Evolutionary conservation across 2,113 vertebrate genomes (phyloP), one percentile per base, ranked within the genome.

Genomic region (Anguilla japonica): DNA sequence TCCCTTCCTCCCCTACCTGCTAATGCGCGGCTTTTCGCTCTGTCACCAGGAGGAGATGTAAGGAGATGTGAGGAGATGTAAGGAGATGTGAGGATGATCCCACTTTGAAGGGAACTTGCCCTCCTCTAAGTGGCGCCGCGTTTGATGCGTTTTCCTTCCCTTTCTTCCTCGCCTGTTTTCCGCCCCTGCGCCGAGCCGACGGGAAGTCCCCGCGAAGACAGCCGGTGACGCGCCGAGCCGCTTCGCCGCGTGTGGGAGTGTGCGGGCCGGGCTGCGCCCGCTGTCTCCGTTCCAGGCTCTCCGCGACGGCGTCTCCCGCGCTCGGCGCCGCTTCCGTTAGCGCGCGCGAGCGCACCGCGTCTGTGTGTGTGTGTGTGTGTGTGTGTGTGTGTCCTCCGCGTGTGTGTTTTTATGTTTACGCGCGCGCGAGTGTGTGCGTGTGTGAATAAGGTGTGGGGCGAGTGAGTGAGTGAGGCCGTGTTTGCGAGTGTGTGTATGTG

Each of bases 331-430:
- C 34, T 75, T 75, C 34, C 3, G 41, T 29, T 26, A 22, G 29
- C 39, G 26, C 79, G 16, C 75, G 26, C 3, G 16, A 1, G 71
- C 26, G 6, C 26, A 14, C 16, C 5, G 22, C 3, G 26, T 75
- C n/a, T 75, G n/a, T 67, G 29, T 75, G 71, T 75, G 71, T 75
- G 71, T 83, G 40, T 67, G n/a, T 63, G 78, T 86, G 84, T 87
- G 46, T 88, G 67, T 83, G 46, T 84, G 85, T 63, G 29, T 75
- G 56, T 84, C 80, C 34, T 34, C 34, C 34, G 71, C 22, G 83
- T 41, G 29, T 60, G 79, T 79, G 83, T 79, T 43, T 60, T 34
- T 34, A 34, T 1, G 34, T 34, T 34, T 34, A 34, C 34, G 34
- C 34, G 1, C 34, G 1, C 34, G 34, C 34, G 34, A 0, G 0